Evolutionary conservation across 2,797 vertebrate species (phyloP), one percentile per base, ranked within the genome.

Genomic region (Betta splendens): DNA sequence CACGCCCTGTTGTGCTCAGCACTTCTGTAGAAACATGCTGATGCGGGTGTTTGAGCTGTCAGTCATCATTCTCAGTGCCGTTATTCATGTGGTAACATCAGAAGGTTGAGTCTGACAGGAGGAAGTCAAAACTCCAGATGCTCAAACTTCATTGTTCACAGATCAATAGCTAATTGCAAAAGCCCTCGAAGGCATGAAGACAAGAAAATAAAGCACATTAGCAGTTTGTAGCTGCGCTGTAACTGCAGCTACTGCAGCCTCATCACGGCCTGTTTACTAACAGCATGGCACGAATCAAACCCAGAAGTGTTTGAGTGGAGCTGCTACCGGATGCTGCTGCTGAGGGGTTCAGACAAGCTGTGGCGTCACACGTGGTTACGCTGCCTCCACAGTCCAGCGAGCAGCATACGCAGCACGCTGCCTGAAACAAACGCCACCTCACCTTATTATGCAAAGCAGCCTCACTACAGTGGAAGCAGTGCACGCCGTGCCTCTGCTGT

Each of bases 11-110:
- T 4, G 46, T 16, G 48, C 76, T 78, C 72, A 80, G 77, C 77
- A 67, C 12, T 66, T 80, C 68, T 48, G 9, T 57, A 71, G 37
- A 81, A 79, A 80, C 64, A 51, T 35, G 79, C 70, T 76, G 80
- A 85, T 58, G 62, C 57, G n/a, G 56, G 46, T 10, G 9, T 17
- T 54, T 31, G 16, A 66, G 5, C 25, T 73, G 81, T 69, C 84
- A 67, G 45, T 82, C 82, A 71, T 21, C 46, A 10, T 60, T 35
- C 59, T 28, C 31, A 15, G 38, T 3, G 23, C 2, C 32, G 52
- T 38, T 67, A 37, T 44, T 82, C 40, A 39, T 48, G 63, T 3
- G 20, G 55, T 21, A 64, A 37, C 46, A 44, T 56, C 46, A 4
- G 20, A 35, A 45, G 45, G 50, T 46, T 18, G 17, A 60, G 31